phyloP scores from a whole-genome alignment of 2,113 vertebrate species.

The Elaphurus davidianus region DNA sequence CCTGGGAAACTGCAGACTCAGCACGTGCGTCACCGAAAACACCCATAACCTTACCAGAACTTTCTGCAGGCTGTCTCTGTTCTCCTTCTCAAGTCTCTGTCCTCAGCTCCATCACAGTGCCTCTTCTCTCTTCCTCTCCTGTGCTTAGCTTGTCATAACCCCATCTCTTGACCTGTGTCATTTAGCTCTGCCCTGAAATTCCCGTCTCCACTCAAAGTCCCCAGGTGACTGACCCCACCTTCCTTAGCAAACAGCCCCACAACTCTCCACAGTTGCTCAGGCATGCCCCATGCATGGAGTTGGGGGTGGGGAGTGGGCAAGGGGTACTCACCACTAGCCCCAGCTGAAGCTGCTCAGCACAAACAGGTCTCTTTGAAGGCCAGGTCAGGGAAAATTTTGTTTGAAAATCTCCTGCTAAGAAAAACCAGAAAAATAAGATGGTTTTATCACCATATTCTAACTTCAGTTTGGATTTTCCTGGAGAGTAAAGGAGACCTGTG shows the following conservation, averaged over 20 bases:
- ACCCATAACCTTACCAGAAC: background rate
- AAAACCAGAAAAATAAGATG: background rate
- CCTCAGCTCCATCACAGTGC: background rate
- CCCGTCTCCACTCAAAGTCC: background rate
- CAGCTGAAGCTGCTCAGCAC: background rate
- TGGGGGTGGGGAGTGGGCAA: fast-evolving
- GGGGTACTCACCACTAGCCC: background rate
- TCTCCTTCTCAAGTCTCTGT: background rate
- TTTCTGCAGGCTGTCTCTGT: background rate
- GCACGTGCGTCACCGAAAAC: background rate
- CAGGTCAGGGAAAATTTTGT: background rate
- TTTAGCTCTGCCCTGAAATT: background rate
- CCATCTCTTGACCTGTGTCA: background rate
- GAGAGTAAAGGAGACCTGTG: background rate
- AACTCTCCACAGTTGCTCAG: background rate
- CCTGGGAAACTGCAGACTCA: background rate
- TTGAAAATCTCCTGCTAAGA: background rate
- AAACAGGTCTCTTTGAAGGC: background rate
- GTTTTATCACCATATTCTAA: background rate
- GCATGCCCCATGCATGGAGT: background rate
- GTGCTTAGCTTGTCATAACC: background rate
- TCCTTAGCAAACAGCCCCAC: background rate
- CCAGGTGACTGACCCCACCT: background rate
- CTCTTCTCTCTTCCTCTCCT: background rate
- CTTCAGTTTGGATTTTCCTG: background rate